phyloP scores from a whole-genome alignment of 2,797 vertebrate genomes.

The Falco biarmicus region DNA sequence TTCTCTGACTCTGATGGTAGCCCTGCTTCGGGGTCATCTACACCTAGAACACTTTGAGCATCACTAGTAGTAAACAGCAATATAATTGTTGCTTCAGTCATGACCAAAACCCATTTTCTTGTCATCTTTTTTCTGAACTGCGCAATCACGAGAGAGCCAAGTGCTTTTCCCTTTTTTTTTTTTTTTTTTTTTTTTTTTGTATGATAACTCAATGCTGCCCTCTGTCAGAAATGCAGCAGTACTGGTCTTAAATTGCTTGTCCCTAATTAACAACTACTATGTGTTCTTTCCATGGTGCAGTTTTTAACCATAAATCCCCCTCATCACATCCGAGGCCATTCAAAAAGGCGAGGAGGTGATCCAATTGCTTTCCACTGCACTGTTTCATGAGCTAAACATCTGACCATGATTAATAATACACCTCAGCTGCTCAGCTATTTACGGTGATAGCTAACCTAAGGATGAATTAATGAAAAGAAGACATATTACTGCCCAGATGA shows the following conservation, averaged over 20 bases:
- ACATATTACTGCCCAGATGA: not conserved
- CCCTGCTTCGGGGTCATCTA: not conserved
- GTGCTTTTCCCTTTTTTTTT: not conserved
- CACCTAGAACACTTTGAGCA: not conserved
- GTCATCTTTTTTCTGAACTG: slow-evolving; percentile 18
- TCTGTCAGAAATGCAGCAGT: slow-evolving; percentile 64
- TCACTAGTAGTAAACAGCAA: not conserved
- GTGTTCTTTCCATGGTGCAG: not conserved
- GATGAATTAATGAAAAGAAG: not conserved
- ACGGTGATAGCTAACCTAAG: not conserved
- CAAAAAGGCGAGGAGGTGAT: not conserved
- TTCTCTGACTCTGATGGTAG: not conserved
- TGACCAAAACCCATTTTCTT: slow-evolving; percentile 25
- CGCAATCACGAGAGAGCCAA: not conserved
- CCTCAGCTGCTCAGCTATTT: not conserved
- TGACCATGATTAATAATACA: not conserved
- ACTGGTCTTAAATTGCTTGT: not conserved
- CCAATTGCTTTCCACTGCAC: not conserved
- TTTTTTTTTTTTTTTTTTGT: not conserved
- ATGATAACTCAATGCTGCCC: slow-evolving; percentile 74
- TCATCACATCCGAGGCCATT: not conserved
- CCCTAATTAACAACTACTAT: not conserved
- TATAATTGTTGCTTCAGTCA: not conserved
- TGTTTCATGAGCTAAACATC: not conserved
- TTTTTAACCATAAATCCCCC: not conserved